phyloP scores from a whole-genome alignment of 2,797 vertebrate species.

The Sebastes elongatus region DNA sequence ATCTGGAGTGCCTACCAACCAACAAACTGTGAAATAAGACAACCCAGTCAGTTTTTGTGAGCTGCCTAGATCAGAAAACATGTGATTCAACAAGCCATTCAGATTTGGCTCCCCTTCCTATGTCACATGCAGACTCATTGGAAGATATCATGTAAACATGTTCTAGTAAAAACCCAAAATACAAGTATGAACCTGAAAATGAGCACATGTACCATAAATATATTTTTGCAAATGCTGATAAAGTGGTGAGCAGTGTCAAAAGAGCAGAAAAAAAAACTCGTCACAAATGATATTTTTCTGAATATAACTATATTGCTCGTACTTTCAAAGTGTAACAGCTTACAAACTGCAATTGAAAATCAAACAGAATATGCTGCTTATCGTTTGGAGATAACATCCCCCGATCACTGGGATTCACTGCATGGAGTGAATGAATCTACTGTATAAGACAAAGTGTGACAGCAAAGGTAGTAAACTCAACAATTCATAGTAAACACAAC shows the following conservation, averaged over 20 bases:
- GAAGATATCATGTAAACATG: too few relatives aligned
- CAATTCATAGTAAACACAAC: slow-evolving; percentile 41
- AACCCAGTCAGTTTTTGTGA: not conserved
- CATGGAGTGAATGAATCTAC: slow-evolving; percentile 32
- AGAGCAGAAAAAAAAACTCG: not conserved
- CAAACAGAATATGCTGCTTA: slow-evolving; percentile 43
- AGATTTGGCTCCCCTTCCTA: too few relatives aligned
- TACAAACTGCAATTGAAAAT: slow-evolving; percentile 64
- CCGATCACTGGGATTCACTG: slow-evolving; percentile 31
- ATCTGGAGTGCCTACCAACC: not conserved
- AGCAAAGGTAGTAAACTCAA: slow-evolving; percentile 38
- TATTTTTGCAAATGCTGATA: not conserved
- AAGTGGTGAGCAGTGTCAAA: not conserved
- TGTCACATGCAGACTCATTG: not conserved
- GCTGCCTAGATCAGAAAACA: too few relatives aligned
- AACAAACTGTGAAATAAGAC: not conserved
- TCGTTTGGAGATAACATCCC: slow-evolving; percentile 23
- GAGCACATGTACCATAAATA: not conserved
- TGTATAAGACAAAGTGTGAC: slow-evolving; percentile 49
- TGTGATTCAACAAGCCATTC: too few relatives aligned
- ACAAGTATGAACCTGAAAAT: not conserved
- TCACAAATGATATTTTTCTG: slow-evolving; percentile 30
- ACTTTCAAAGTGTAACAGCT: slow-evolving; percentile 56
- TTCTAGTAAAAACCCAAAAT: too few relatives aligned
- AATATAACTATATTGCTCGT: slow-evolving; percentile 67